phyloP scores from a whole-genome alignment of 2,113 vertebrate species.

The Aramus guarauna region DNA sequence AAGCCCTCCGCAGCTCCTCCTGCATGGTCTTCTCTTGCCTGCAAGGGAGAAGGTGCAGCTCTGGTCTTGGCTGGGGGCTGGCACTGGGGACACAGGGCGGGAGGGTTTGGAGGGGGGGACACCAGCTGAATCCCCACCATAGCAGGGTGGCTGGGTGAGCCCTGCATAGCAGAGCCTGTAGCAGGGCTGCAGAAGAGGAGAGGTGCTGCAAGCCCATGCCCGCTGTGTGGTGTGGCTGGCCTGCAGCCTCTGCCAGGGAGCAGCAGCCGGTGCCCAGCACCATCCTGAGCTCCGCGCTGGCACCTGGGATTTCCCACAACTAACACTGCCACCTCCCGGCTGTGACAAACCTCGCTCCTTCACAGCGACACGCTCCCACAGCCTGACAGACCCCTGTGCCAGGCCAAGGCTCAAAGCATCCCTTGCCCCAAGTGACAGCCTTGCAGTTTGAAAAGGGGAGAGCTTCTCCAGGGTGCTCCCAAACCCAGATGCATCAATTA shows the following conservation, averaged over 20 bases:
- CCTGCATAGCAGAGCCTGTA: background rate
- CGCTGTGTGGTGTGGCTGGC: background rate
- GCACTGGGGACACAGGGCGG: background rate
- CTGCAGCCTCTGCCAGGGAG: background rate
- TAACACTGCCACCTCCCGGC: conserved; percentile 51
- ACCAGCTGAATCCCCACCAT: background rate
- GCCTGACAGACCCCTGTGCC: accelerated
- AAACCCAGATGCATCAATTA: accelerated
- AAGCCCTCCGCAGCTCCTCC: accelerated
- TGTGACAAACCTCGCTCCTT: background rate
- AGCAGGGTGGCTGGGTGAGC: background rate
- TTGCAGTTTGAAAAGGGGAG: background rate
- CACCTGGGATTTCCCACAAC: background rate
- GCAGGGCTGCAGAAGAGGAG: background rate
- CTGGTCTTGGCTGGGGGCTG: background rate
- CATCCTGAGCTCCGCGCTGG: background rate
- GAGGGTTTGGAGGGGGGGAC: background rate
- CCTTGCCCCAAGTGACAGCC: background rate
- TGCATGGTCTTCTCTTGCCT: background rate
- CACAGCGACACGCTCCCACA: background rate
- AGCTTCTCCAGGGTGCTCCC: background rate
- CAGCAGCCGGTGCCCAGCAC: background rate
- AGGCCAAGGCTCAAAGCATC: background rate
- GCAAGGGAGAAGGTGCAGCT: background rate
- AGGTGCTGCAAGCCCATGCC: background rate